Evolutionary conservation across 2,797 vertebrate species (phyloP), one percentile per base, ranked within the genome.

Genomic region (Taenioides sp.): DNA sequence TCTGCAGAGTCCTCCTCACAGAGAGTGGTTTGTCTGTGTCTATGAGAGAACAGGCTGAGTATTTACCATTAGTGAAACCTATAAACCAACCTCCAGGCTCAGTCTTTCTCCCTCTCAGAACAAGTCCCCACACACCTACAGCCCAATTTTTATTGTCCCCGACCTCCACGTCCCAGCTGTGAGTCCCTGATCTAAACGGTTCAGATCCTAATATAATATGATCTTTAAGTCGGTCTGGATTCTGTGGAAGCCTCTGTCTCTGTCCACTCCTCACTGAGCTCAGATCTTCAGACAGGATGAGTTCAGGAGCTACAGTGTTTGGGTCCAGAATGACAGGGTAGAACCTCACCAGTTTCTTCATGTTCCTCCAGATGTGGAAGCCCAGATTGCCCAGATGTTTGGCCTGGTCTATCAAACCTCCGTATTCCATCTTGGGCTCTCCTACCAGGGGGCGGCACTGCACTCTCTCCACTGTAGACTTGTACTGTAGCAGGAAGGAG

Each of bases 291-390:
- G 28, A 31, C 28, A 31, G 28, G 28, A 31, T 31, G 28, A 31
- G 28, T 31, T 31, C 55, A 10, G 78, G 22, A 0, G 0, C 58
- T 28, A 75, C 75, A 0, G 66, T 64, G 80, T 83, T 84, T 25
- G 84, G 79, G 57, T 86, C 79, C 79, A 88, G 78, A 70, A 80
- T 20, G 4, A 86, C 79, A 12, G 84, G 79, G 43, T 9, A 65
- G 77, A 77, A 87, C 27, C 65, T 69, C 60, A 85, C 76, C 69
- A 62, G 1, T 1, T 17, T 40, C 57, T 73, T 80, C 80, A 85
- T 81, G 58, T 75, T 73, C 0, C 4, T 31, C 28, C 28, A 31
- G 28, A 31, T 31, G 28, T 31, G 4, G 28, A 31, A 31, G 28
- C 5, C 28, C 28, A 31, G 28, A 4, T 31, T 31, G 28, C 28